These are phyloP conservation scores for Drosophila kuntzei DNA, from an alignment of 2,888 invertebrate genomes.

Conservation along the genomic window DNA sequence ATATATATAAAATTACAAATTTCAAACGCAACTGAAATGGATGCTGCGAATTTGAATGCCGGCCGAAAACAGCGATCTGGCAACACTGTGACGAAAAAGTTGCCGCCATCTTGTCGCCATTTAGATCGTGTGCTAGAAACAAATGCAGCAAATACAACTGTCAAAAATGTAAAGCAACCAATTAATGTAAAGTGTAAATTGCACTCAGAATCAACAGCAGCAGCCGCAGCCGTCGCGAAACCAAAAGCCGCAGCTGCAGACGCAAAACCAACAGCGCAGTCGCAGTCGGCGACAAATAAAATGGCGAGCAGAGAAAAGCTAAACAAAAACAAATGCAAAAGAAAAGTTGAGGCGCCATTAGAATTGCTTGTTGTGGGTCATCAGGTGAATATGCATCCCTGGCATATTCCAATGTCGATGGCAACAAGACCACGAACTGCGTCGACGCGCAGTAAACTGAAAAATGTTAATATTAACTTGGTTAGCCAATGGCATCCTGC, in stretches of 20 bases:
- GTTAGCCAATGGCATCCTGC: not conserved
- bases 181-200: not conserved
- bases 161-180: not conserved
- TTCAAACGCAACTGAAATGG: not conserved
- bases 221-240: too few species aligned
- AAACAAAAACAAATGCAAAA: not conserved
- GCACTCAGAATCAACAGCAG: not conserved
- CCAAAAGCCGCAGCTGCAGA: not conserved
- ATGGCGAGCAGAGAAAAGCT: conserved; percentile 1
- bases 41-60: not conserved
- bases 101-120: not conserved
- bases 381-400: conserved; percentile 30
- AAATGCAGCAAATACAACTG: not conserved
- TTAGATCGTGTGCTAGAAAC: not conserved
- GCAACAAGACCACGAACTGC: not conserved
- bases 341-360: not conserved
- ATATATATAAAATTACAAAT: not conserved
- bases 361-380: conserved; percentile 42
- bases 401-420: conserved; percentile 5
- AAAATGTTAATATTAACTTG: not conserved
- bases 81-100: not conserved
- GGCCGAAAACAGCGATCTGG: not conserved
- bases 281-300: not conserved
- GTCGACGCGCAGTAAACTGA: not conserved
- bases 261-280: not conserved